A percentile compares a stretch with the other conserved stretches of the same genome.
Evolutionary conservation across 1,140 invertebrate species (phyloP).

Genomic region (Mizuhopecten yessoensis): DNA sequence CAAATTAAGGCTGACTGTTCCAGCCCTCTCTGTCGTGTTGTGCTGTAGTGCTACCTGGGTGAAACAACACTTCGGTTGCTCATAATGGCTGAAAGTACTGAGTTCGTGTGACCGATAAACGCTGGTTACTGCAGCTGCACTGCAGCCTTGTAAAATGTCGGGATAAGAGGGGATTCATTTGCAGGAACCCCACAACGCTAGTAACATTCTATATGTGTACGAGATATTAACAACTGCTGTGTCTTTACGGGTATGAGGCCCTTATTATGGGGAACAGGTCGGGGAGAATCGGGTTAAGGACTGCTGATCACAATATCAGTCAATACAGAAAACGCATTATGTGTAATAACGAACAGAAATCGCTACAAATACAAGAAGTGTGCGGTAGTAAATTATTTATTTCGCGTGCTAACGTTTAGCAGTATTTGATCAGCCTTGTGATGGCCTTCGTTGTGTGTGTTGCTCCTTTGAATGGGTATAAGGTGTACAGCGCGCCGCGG

Average conservation of each 20-base stretch:
- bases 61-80: no score
- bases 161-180: slow-evolving; percentile 4
- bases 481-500: background rate
- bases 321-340: background rate
- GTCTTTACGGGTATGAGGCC: background rate
- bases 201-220: slow-evolving; percentile 7
- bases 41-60: no score
- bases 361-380: background rate
- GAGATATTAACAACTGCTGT: background rate
- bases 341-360: background rate
- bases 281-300: background rate
- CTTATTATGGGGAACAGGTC: background rate
- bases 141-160: background rate
- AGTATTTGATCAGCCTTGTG: background rate
- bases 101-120: background rate
- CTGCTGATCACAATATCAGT: background rate
- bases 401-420: background rate
- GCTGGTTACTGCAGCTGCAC: background rate
- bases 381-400: background rate
- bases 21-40: no score
- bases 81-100: no score
- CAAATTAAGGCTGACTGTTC: no score
- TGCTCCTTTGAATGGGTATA: background rate
- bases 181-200: background rate
- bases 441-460: background rate